Conservation (phyloP, 1,140 invertebrate species). For the Lepidurus arcticus region DNA sequence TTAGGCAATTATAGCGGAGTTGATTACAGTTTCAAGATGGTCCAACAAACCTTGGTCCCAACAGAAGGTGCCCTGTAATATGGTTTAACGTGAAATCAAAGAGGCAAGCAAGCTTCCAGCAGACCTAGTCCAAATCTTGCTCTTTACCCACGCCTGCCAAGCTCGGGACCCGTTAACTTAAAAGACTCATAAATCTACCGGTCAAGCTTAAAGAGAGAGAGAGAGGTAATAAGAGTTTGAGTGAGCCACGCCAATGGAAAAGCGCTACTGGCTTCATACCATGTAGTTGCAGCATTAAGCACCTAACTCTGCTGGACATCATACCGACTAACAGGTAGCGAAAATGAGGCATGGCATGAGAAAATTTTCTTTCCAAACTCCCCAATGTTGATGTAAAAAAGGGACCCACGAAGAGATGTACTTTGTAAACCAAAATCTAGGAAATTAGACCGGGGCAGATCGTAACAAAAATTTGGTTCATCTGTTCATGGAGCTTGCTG, state of each 20-base stretch:
- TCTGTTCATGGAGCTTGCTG: not conserved
- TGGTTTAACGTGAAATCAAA: conserved; percentile 2
- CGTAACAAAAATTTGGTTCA: not conserved
- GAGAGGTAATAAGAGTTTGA: not conserved
- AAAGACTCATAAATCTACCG: conserved; percentile 10
- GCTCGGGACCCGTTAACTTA: not conserved
- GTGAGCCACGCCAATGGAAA: not conserved
- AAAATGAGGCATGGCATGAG: conserved; percentile 10
- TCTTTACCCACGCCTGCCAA: not conserved
- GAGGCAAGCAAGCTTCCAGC: not conserved
- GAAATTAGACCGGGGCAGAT: not conserved
- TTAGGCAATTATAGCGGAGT: too few relatives aligned
- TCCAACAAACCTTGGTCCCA: not conserved
- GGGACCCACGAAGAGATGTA: too few relatives aligned
- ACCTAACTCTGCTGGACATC: conserved; percentile 2
- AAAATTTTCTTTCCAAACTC: not conserved
- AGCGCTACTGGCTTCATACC: conserved; percentile 12
- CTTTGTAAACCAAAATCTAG: not conserved
- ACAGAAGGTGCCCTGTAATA: not conserved
- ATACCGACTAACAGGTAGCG: not conserved
- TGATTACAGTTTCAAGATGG: not conserved
- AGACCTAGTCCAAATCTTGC: not conserved
- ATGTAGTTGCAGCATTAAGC: not conserved
- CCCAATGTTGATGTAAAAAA: not conserved
- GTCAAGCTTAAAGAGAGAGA: not conserved